Evolutionary conservation across 2,888 invertebrate genomes (phyloP).

Genomic region (Drosophila suboccidentalis): DNA sequence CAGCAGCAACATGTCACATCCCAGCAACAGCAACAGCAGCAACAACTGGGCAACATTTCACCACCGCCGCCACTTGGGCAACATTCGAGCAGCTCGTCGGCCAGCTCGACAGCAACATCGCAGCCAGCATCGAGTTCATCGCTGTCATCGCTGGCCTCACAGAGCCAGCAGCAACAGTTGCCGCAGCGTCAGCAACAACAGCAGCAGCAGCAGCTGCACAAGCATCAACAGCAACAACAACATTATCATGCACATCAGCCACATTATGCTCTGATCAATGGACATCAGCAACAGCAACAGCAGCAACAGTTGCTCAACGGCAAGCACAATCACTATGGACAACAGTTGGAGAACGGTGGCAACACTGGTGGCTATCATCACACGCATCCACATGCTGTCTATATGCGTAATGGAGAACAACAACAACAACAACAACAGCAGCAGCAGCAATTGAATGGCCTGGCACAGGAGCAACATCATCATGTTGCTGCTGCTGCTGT

Average conservation of each 20-base stretch:
- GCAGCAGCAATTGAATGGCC: conserved; percentile 48
- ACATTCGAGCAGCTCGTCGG: conserved; percentile 83
- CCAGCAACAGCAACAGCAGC: conserved; percentile 61
- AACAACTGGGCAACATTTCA: conserved; percentile 77
- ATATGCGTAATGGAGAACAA: conserved; percentile 66
- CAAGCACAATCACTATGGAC: conserved; percentile 53
- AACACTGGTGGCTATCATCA: conserved; percentile 48
- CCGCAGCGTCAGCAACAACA: conserved; percentile 76
- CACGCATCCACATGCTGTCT: conserved; percentile 54
- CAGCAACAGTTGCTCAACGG: conserved; percentile 62
- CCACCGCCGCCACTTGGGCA: conserved; percentile 77
- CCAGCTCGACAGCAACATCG: conserved; percentile 84
- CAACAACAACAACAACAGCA: conserved; percentile 28
- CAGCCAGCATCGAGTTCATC: conserved; percentile 85
- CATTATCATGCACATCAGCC: conserved; percentile 68
- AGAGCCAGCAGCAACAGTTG: conserved; percentile 78
- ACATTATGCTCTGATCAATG: conserved; percentile 63
- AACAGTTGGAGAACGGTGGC: conserved; percentile 59
- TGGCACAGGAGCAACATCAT: conserved; percentile 49
- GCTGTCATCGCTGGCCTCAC: conserved; percentile 83
- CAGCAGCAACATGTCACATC: conserved; percentile 55
- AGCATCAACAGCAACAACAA: conserved; percentile 71
- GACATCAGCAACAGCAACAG: conserved; percentile 51
- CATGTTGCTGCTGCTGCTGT: conserved; percentile 30
- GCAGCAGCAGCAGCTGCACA: conserved; percentile 74